Base-by-base conservation (phyloP, 2,797 vertebrate species). In the Pitangus sulphuratus region DNA sequence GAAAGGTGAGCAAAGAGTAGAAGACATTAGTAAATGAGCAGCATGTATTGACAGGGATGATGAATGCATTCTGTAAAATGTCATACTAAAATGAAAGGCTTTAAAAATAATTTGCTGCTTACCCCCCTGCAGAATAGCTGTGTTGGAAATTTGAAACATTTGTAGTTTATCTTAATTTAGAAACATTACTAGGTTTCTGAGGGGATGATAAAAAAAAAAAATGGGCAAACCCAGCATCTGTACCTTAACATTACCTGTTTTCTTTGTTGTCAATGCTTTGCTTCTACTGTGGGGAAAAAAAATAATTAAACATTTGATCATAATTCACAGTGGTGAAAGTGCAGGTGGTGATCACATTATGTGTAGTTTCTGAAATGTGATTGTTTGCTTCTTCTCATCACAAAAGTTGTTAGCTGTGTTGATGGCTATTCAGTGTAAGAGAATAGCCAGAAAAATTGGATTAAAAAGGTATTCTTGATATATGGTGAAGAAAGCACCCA, bases 1-100 rank as follows among this genome's bases (percentile, higher is more conserved):
- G 96, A 97, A 98, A 97, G 96, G 94, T 97, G 97, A 98, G 97
- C 90, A 90, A 97, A 89, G 95, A 94, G 80, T 95, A 92, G 72
- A 96, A 96, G 93, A 89, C 85, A 78, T 93, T 82, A 93, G 85
- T 82, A 91, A 93, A 94, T 89, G 95, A 96, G 77, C 47, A 95
- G 40, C 37, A 9, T 37, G 14, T 89, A 89, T 91, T 83, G 79
- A 91, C 81, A 50, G 71, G 57, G 84, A 83, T 68, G 83, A 61
- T 69, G 82, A 92, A 84, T 74, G 76, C 39, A 11, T 95, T 94
- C 81, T 87, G 51, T 87, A 79, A 87, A 86, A 87, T 90, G 85
- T 85, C 78, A 79, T 78, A 37, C 61, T 93, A 40, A 94, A 96
- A 96, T 94, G 78, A 95, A 94, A 64, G 85, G 74, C 53, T 92